Conservation (phyloP, 1,140 invertebrate species). For the Scaptodrosophila lebanonensis region DNA sequence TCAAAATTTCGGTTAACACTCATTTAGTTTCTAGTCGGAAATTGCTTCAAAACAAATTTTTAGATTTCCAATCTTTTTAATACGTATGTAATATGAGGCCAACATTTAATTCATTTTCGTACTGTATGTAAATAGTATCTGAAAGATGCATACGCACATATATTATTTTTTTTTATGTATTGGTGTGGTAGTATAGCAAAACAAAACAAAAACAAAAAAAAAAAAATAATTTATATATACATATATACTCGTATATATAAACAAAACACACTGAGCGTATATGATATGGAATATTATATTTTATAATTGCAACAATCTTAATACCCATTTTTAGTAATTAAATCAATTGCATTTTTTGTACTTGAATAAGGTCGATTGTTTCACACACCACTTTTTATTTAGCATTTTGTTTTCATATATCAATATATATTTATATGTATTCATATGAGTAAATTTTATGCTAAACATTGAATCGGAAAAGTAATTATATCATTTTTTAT, state of each 20-base stretch:
- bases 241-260: conserved; percentile 6
- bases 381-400: conserved; percentile 17
- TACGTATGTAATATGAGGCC: conserved; percentile 4
- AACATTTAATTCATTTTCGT: conserved; percentile 26
- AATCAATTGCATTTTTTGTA: conserved; percentile 53
- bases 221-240: conserved; percentile 30
- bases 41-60: no score
- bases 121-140: conserved; percentile 33
- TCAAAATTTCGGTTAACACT: conserved; percentile 15
- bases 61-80: conserved; percentile 21
- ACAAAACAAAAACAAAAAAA: not conserved
- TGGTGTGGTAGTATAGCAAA: not conserved
- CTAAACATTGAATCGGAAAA: conserved; percentile 26
- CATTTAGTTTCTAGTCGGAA: conserved; percentile 1
- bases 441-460: conserved; percentile 31
- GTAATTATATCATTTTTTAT: conserved; percentile 35
- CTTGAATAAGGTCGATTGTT: conserved; percentile 36
- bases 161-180: no score
- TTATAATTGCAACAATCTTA: conserved; percentile 19
- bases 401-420: conserved; percentile 18
- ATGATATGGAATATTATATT: conserved; percentile 7
- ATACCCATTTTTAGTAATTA: conserved; percentile 26
- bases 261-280: conserved; percentile 4
- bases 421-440: conserved; percentile 11
- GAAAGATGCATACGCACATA: conserved; percentile 15